Conservation (phyloP, 2,113 vertebrate genomes). For the Tamias sibiricus region DNA sequence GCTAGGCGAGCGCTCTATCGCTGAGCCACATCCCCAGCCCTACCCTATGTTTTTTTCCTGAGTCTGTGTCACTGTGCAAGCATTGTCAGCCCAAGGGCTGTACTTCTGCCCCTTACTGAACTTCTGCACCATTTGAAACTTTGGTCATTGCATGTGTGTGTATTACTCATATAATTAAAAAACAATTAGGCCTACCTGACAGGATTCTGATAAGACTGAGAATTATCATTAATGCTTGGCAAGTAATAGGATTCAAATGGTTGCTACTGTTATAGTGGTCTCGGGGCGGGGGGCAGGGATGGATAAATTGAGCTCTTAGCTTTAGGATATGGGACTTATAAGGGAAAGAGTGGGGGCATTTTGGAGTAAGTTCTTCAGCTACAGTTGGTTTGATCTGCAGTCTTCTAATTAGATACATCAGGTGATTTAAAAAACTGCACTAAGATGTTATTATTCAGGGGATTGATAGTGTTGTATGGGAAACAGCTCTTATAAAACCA, state of each 20-base stretch:
- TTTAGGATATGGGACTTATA: background rate
- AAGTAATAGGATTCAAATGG: background rate
- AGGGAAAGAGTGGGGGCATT: background rate
- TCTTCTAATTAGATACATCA: background rate
- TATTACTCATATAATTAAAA: background rate
- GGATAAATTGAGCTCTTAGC: background rate
- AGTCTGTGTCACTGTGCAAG: background rate
- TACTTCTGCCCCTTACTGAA: background rate
- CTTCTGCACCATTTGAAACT: background rate
- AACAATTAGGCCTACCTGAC: background rate
- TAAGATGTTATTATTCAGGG: background rate
- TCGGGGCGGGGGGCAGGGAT: too few relatives aligned
- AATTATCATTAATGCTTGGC: background rate
- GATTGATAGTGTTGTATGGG: background rate
- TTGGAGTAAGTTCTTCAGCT: background rate
- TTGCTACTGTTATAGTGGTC: background rate
- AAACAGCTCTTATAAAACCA: background rate
- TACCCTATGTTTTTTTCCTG: too few relatives aligned
- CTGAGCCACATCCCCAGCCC: too few relatives aligned
- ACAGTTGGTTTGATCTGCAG: background rate
- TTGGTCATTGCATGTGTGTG: background rate
- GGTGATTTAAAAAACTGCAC: background rate
- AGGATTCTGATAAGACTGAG: background rate
- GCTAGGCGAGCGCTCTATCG: too few relatives aligned
- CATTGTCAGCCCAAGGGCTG: background rate